These are phyloP conservation scores for Plotosus lineatus DNA, from an alignment of 2,113 vertebrate genomes.

Conservation along the genomic window DNA sequence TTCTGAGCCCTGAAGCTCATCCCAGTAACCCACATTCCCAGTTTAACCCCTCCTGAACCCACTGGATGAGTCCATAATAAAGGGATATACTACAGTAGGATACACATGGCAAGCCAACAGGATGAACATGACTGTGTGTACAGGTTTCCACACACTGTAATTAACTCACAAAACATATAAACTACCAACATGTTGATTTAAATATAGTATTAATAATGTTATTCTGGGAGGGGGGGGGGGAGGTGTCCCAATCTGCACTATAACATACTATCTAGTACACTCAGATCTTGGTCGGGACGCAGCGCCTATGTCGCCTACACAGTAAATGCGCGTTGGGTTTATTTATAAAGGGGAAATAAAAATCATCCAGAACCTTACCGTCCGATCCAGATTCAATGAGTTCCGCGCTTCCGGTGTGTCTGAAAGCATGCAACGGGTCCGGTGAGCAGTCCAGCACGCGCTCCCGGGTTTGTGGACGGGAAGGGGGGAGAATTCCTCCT, in stretches of 20 bases:
- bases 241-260: not conserved
- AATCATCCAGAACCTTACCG: not conserved
- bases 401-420: not conserved
- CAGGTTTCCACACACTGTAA: not conserved
- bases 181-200: not conserved
- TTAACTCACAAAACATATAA: too few relatives aligned
- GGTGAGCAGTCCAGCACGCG: not conserved
- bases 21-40: conserved; percentile 64
- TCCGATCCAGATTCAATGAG: not conserved
- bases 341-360: not conserved
- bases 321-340: too few relatives aligned
- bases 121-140: not conserved
- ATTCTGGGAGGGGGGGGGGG: not conserved
- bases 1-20: conserved; percentile 18
- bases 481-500: conserved; percentile 12
- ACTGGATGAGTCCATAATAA: not conserved
- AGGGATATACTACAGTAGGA: not conserved
- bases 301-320: not conserved
- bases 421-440: not conserved
- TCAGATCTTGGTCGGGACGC: not conserved
- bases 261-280: not conserved
- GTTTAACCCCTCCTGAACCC: not conserved
- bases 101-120: not conserved
- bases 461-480: conserved; percentile 11
- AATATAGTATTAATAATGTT: not conserved